A percentile compares a stretch with the other conserved stretches of the same genome.
Evolutionary conservation across 2,888 invertebrate species (phyloP).

Genomic region (Brenthis daphne): DNA sequence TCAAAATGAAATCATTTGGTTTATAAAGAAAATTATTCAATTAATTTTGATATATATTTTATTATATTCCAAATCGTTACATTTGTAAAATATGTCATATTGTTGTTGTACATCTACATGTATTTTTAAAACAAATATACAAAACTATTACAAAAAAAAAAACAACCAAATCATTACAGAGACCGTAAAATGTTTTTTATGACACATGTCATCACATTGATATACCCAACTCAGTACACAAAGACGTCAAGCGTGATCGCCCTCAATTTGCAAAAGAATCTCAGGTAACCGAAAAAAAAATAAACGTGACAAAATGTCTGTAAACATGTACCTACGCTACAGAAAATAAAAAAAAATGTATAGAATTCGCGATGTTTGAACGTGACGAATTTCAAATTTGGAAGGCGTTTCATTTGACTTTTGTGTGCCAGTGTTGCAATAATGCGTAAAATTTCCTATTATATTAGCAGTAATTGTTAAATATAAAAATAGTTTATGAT

Average conservation of each 20-base stretch:
- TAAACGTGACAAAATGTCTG: slow-evolving; percentile 81
- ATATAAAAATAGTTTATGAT: slow-evolving; percentile 58
- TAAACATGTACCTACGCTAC: slow-evolving; percentile 78
- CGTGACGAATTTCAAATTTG: slow-evolving; percentile 69
- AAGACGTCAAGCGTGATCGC: slow-evolving; percentile 57
- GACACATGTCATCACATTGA: slow-evolving; percentile 70
- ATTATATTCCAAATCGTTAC: background rate
- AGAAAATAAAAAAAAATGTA: slow-evolving; percentile 54
- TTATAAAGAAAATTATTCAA: too few species aligned
- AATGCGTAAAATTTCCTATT: slow-evolving; percentile 64
- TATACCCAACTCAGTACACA: slow-evolving; percentile 59
- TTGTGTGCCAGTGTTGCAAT: slow-evolving; percentile 63
- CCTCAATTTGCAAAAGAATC: slow-evolving; percentile 68
- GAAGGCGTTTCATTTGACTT: slow-evolving; percentile 76
- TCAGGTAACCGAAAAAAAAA: slow-evolving; percentile 74
- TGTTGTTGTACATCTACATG: slow-evolving; percentile 11
- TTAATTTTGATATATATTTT: too few species aligned
- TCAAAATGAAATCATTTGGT: too few species aligned
- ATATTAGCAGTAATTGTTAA: slow-evolving; percentile 57
- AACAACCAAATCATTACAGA: slow-evolving; percentile 19
- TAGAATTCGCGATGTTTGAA: slow-evolving; percentile 54
- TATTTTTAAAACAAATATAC: slow-evolving; percentile 31
- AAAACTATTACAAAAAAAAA: slow-evolving; percentile 10
- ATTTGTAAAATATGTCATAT: background rate
- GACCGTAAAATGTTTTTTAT: slow-evolving; percentile 48